Conservation (phyloP, 2,797 vertebrate species). For the Lagodon rhomboides region DNA sequence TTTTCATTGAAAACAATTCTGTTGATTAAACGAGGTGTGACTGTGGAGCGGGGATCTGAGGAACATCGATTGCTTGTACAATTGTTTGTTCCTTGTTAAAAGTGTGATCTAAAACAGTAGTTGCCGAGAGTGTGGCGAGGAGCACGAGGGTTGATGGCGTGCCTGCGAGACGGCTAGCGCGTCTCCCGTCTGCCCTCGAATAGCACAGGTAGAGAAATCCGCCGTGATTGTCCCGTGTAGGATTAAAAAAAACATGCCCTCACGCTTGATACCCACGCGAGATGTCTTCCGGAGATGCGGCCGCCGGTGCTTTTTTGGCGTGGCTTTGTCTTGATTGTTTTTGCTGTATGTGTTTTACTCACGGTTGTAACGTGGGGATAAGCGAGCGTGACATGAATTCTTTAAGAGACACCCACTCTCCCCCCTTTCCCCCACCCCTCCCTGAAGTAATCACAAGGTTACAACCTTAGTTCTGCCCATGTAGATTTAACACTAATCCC, state of each 20-base stretch:
- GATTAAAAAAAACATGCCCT: constrained; percentile 43
- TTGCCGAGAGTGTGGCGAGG: constrained; percentile 60
- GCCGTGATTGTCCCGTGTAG: not conserved
- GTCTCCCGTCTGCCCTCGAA: constrained; percentile 31
- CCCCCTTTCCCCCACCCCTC: constrained; percentile 32
- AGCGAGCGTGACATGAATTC: constrained; percentile 68
- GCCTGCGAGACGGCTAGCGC: constrained; percentile 33
- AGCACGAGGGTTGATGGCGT: constrained; percentile 46
- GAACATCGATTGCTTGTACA: constrained; percentile 82
- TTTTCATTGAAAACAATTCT: constrained; percentile 86
- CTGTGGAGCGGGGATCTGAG: constrained; percentile 79
- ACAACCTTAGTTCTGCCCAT: constrained; percentile 66
- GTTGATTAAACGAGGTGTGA: constrained; percentile 86
- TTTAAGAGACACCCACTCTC: constrained; percentile 16
- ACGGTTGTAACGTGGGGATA: constrained; percentile 63
- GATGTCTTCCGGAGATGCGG: constrained; percentile 7
- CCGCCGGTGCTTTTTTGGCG: constrained; percentile 17
- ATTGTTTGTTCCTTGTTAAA: constrained; percentile 85
- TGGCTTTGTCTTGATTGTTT: constrained; percentile 66
- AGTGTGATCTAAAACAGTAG: constrained; percentile 81
- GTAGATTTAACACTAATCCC: constrained; percentile 79
- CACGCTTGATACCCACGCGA: not conserved
- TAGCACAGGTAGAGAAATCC: constrained; percentile 43
- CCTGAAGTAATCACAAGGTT: constrained; percentile 74
- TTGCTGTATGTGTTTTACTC: constrained; percentile 59